Evolutionary conservation across 1,140 invertebrate species (phyloP), one percentile per base, ranked within the genome.

Genomic region (Drosophila jambulina): DNA sequence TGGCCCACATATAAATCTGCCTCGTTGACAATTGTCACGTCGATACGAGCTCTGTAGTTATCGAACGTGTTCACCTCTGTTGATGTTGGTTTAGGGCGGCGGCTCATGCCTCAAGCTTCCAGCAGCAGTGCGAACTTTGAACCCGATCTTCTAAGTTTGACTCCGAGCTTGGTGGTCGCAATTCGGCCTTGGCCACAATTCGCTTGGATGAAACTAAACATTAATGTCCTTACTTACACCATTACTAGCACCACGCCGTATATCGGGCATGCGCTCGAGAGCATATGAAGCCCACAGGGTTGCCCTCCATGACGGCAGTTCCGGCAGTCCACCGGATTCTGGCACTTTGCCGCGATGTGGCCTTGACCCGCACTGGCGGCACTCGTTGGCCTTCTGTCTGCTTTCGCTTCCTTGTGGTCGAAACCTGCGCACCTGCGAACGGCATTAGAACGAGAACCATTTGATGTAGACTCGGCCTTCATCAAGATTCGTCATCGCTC

Each of bases 1-100:
- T 49, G 34, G 45, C 59, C 45, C 15, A 25, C 45, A n/a, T n/a
- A 56, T 57, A 68, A 29, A 48, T 45, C 54, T 59, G 74, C 67
- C 4, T 38, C n/a, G 21, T 62, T 75, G 59, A 13, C 64, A 10
- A 54, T 46, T 15, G 59, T 70, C 38, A 38, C 17, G n/a, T n/a
- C n/a, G n/a, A n/a, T n/a, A n/a, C n/a, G n/a, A n/a, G n/a, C n/a
- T n/a, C n/a, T n/a, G n/a, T n/a, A 25, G 36, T 27, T 63, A 4
- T 75, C 65, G 38, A 75, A 69, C 25, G 38, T 56, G 27, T 17
- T 54, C 27, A 38, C 34, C 15, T 17, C 25, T n/a, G 38, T n/a
- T 40, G 38, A n/a, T n/a, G 7, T 17, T 40, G 38, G 38, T 40
- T 36, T 36, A n/a, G 38, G 15, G 15, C 15, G 15, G 15, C 5